phyloP scores from a whole-genome alignment of 1,140 invertebrate species.

The Centruroides vittatus region DNA sequence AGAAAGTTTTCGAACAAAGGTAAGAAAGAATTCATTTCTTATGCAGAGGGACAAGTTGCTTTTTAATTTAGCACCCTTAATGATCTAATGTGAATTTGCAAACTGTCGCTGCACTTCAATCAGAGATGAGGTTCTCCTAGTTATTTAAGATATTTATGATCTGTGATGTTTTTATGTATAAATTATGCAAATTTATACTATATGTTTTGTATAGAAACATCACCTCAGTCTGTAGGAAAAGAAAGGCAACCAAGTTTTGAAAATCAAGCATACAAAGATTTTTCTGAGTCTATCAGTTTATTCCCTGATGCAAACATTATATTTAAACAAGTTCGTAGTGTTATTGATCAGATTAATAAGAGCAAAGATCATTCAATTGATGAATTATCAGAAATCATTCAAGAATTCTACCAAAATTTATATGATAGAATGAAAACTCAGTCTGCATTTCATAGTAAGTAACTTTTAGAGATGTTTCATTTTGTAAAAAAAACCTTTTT shows the following conservation, averaged over 20 bases:
- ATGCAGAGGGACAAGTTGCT: no score
- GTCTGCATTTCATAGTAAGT: conserved; percentile 47
- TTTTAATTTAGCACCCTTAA: no score
- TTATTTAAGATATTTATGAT: no score
- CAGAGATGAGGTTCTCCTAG: no score
- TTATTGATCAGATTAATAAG: conserved; percentile 49
- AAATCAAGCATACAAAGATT: conserved; percentile 28
- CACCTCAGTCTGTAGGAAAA: conserved; percentile 13
- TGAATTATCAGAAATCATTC: conserved; percentile 73
- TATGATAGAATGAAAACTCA: conserved; percentile 55
- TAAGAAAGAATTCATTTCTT: no score
- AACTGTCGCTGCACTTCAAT: no score
- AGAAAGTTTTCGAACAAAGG: no score
- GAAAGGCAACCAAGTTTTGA: conserved; percentile 25
- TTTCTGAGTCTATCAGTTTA: conserved; percentile 12
- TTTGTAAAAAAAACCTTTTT: no score
- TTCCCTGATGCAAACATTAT: conserved; percentile 45
- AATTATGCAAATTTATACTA: no score
- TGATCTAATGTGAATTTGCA: no score
- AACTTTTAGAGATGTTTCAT: background rate
- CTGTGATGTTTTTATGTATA: no score
- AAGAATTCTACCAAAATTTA: conserved; percentile 78
- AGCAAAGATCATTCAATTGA: conserved; percentile 51
- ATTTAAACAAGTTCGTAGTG: conserved; percentile 45
- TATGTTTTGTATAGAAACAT: no score